These are phyloP conservation scores for Eilema griseolum DNA, from an alignment of 2,888 invertebrate genomes.

Conservation along the genomic window DNA sequence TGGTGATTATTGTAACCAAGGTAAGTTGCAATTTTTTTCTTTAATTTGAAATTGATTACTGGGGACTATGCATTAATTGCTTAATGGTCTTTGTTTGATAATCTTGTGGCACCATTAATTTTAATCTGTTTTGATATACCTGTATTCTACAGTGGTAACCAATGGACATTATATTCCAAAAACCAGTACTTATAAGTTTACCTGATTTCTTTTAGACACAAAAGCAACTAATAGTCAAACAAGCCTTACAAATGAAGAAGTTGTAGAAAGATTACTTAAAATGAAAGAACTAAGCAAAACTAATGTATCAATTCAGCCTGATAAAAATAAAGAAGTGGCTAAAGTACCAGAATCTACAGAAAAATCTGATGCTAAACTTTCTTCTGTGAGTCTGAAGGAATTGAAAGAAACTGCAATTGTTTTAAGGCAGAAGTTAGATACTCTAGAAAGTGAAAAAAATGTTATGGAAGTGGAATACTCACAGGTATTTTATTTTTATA, in stretches of 20 bases:
- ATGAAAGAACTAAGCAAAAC: constrained; percentile 55
- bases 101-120: background rate
- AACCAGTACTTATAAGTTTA: background rate
- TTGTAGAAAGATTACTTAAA: constrained; percentile 60
- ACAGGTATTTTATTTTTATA: constrained; percentile 62
- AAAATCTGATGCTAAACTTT: constrained; percentile 45
- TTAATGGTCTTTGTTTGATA: background rate
- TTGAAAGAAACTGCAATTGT: constrained; percentile 77
- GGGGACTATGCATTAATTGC: background rate
- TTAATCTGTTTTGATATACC: background rate
- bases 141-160: too few relatives aligned
- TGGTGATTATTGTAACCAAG: constrained; percentile 64
- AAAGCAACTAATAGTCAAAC: constrained; percentile 26
- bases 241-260: constrained; percentile 53
- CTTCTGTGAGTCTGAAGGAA: constrained; percentile 71
- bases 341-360: constrained; percentile 26
- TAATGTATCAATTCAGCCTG: constrained; percentile 26
- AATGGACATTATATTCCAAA: background rate
- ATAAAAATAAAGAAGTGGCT: constrained; percentile 24
- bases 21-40: constrained; percentile 40
- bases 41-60: background rate
- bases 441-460: constrained; percentile 77
- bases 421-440: constrained; percentile 75
- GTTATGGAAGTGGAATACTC: constrained; percentile 78
- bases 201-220: constrained; percentile 39